Conservation (phyloP, 2,797 vertebrate genomes). For the Macropus fuliginosus region DNA sequence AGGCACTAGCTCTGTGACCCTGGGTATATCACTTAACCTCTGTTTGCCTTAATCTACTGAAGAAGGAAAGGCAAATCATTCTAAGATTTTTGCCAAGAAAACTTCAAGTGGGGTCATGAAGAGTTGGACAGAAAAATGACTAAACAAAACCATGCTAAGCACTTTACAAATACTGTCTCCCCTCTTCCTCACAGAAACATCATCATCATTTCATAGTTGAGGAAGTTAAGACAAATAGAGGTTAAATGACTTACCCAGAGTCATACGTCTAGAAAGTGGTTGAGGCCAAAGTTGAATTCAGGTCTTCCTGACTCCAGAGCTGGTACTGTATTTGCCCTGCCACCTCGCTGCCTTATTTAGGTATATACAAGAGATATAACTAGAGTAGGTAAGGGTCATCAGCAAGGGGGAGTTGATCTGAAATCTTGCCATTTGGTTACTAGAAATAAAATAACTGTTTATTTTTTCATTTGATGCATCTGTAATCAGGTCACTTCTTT, state of each 20-base stretch:
- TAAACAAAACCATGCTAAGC: not conserved
- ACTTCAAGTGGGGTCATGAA: not conserved
- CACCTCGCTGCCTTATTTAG: not conserved
- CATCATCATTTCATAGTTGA: not conserved
- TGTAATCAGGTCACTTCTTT: not conserved
- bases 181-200: not conserved
- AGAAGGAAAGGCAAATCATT: not conserved
- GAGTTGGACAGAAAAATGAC: not conserved
- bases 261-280: not conserved
- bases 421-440: constrained; percentile 55
- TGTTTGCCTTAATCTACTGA: not conserved
- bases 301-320: not conserved
- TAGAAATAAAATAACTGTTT: constrained; percentile 42
- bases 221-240: not conserved
- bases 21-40: not conserved
- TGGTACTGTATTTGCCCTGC: not conserved
- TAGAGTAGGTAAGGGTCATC: not conserved
- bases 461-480: constrained; percentile 55
- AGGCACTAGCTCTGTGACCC: not conserved
- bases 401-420: not conserved
- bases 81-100: not conserved
- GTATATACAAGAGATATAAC: not conserved
- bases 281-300: not conserved
- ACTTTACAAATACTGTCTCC: not conserved
- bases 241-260: not conserved